Conservation (phyloP, 1,140 invertebrate genomes). For the Drosophila setifemur region DNA sequence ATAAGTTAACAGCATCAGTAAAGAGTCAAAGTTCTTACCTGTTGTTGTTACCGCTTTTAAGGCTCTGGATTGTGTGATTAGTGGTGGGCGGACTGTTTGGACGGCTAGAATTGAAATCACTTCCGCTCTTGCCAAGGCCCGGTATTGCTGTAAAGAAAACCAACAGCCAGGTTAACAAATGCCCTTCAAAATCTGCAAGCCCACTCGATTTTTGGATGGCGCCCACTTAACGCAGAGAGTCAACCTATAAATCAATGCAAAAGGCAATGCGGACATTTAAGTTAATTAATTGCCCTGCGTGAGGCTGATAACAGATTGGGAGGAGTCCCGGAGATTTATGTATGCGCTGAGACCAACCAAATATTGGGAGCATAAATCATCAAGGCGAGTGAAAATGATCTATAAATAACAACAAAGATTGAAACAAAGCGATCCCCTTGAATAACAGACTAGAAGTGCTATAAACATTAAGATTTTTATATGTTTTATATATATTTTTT, state of each 20-base stretch:
- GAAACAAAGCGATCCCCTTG: background rate
- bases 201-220: slow-evolving; percentile 40
- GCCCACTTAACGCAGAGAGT: slow-evolving; percentile 48
- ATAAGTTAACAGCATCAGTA: too few species aligned
- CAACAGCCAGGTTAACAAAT: background rate
- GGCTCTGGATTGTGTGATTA: slow-evolving; percentile 77
- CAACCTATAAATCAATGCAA: slow-evolving; percentile 66
- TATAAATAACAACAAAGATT: slow-evolving; percentile 14
- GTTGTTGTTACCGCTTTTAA: slow-evolving; percentile 80
- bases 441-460: too few species aligned
- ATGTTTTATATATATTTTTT: too few species aligned
- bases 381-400: slow-evolving; percentile 5
- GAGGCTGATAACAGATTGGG: slow-evolving; percentile 41
- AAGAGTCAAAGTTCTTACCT: slow-evolving; percentile 52
- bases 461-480: too few species aligned
- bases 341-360: slow-evolving; percentile 11
- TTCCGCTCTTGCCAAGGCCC: slow-evolving; percentile 78
- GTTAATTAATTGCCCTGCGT: slow-evolving; percentile 68
- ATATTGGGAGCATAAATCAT: slow-evolving; percentile 58
- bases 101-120: slow-evolving; percentile 74
- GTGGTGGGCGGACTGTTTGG: slow-evolving; percentile 80
- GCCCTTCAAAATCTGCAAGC: slow-evolving; percentile 32
- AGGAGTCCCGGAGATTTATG: slow-evolving; percentile 45
- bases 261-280: slow-evolving; percentile 62
- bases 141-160: slow-evolving; percentile 63